Evolutionary conservation across 2,888 invertebrate species (phyloP), one percentile per base, ranked within the genome.

Genomic region (Scotopteryx bipunctaria): DNA sequence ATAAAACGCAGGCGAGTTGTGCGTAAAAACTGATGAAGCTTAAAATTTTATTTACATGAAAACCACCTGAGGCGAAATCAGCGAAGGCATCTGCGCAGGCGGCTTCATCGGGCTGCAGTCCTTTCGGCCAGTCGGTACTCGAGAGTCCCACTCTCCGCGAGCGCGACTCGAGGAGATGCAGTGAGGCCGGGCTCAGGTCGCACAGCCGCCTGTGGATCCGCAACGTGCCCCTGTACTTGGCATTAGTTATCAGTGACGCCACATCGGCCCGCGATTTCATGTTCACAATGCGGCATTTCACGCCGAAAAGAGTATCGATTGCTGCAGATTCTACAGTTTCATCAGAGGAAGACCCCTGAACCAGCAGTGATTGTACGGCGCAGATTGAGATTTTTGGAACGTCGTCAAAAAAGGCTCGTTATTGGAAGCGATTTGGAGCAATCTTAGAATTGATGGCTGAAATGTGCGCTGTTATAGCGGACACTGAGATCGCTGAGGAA

Each of bases 231-330:
- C 35, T 27, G 27, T 27, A 37, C 37, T 50, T 55, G 38, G 50
- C 48, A 51, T 55, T 51, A 35, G 43, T 51, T 57, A 56, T 53
- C 57, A 51, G 50, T 46, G 47, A 49, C 40, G 40, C 48, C 41
- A 35, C 36, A 49, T 45, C 49, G 45, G 15, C 36, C 41, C 49
- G 32, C 52, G 41, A 53, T 41, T 55, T 38, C 51, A 54, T 54
- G 51, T 23, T 44, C 52, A 61, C 54, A 62, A 59, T 62, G 62
- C 62, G 59, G 59, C 57, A 62, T 57, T 59, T 50, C 46, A 59
- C 43, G 50, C 55, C 38, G 14, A 37, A 19, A 27, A 53, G 21
- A 48, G 36, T 57, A 59, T 62, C 50, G 54, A 62, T 59, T 57
- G 52, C 50, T 59, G 57, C 59, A 59, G 59, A 54, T 32, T 52